Evolutionary conservation across 2,797 vertebrate genomes (phyloP), one percentile per base, ranked within the genome.

Genomic region (Lutjanus campechanus): DNA sequence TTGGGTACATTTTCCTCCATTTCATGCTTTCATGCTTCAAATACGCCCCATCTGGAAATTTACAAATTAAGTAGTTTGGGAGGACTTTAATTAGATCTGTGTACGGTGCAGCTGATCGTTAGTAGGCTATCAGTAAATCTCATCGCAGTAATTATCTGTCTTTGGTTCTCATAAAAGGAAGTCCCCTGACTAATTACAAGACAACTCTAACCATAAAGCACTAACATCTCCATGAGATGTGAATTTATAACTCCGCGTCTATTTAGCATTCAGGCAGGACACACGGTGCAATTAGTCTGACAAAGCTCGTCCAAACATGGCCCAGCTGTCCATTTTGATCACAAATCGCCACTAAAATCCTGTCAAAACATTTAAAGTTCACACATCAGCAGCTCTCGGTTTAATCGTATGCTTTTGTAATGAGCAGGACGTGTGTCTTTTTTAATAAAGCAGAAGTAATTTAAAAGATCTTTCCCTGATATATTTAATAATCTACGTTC

Each of bases 61-160:
- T 40, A 77, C 65, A 65, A 25, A 22, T 76, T 25, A 65, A 66
- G 47, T 59, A 61, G 69, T 79, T 79, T 73, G 25, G 56, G 29
- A 75, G 50, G 61, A 73, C 19, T 78, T 86, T 79, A 73, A 84
- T 84, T 75, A 77, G 47, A 76, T 62, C 20, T 4, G 44, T 71
- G 56, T 49, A n/a, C 13, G 54, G 58, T 2, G 41, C 56, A 68
- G 61, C n/a, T 78, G 50, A 70, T 73, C 9, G 8, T 76, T 73
- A 61, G 25, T 36, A 36, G 29, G 29, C 29, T 51, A 62, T 79
- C 67, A 63, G 50, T 29, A 49, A 56, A 81, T 83, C 72, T 79
- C 43, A 76, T 76, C 16, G 13, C 25, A 17, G 25, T 69, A 83
- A 85, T 86, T 68, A 81, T 85, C 54, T 68, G 72, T 76, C 63